A percentile compares a stretch with the other conserved stretches of the same genome.
phyloP scores from a whole-genome alignment of 2,113 vertebrate species.

The Malaclemys terrapin region DNA sequence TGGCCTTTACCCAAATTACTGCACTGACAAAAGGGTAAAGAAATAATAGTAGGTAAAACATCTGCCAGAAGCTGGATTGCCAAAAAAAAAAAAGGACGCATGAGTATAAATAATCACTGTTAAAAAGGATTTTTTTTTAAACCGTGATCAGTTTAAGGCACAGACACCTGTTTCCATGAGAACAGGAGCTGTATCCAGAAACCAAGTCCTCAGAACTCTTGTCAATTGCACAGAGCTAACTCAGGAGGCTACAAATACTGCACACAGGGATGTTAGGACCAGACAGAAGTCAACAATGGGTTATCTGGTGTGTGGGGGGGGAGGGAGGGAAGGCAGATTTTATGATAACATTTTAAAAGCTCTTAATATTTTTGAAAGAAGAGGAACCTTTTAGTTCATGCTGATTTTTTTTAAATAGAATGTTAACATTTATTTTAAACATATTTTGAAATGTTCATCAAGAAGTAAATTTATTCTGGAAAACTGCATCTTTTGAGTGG shows the following conservation, averaged over 20 bases:
- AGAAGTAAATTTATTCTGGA: slow-evolving; percentile 1
- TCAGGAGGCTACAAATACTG: accelerated
- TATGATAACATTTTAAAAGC: not conserved
- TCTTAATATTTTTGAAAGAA: not conserved
- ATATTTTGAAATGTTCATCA: not conserved
- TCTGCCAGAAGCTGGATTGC: not conserved
- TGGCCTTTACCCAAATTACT: not conserved
- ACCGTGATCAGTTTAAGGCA: slow-evolving; percentile 48
- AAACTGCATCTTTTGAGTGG: not conserved
- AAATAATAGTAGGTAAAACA: slow-evolving; percentile 6
- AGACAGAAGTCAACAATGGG: not conserved
- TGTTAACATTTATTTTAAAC: not conserved
- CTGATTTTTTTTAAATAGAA: not conserved
- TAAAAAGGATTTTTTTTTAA: not conserved
- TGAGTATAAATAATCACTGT: not conserved
- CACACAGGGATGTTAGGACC: not conserved
- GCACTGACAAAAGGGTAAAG: not conserved
- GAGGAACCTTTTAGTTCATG: not conserved
- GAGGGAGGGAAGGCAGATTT: not conserved
- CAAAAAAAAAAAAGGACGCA: not conserved
- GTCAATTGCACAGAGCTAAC: not conserved
- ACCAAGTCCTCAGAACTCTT: not conserved
- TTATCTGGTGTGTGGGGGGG: not conserved
- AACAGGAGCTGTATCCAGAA: slow-evolving; percentile 54
- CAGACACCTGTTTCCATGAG: slow-evolving; percentile 73